Base-by-base conservation (phyloP, 2,888 invertebrate genomes). In the Oligia latruncula region DNA sequence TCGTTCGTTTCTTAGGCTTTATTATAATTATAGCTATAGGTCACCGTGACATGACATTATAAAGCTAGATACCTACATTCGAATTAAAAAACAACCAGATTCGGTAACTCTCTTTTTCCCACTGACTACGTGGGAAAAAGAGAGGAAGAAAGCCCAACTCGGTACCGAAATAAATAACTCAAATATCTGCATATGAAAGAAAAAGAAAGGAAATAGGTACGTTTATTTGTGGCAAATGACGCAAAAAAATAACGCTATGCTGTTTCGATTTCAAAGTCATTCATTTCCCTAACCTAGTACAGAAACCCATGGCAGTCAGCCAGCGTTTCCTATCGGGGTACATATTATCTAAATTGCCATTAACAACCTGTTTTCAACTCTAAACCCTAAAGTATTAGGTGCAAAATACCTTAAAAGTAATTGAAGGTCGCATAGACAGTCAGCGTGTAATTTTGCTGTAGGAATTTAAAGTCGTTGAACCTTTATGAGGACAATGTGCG, bases 261-360 rank as follows among this genome's bases (percentile, higher is more conserved):
- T 82, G 55, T 68, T 60, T 66, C 58, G 35, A 70, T 65, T 70
- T 84, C 20, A 60, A 58, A 79, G 43, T 65, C 46, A 62, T 74
- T 58, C 49, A 77, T 66, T 78, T 86, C 81, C 60, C 67, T 43
- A 74, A 84, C 70, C 60, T 52, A 67, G 62, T 65, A 74, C 68
- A 78, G 76, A 87, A 86, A 87, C 83, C 80, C 83, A 85, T 92
- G 92, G 93, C 91, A 93, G 83, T 82, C 83, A 88, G 91, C 92
- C 93, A 93, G 86, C 88, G 81, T 90, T 92, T 93, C 92, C 91
- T 88, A 89, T 88, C 78, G 74, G 55, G 29, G 58, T 67, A 62
- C 66, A 52, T 52, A 75, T 72, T 52, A 75, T 72, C 73, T 66
- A 66, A 64, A 68, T 65, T 35, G n/a, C 52, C 60, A 46, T 60